Base-by-base conservation (phyloP, 1,140 invertebrate genomes). In the Drosophila sucinea region DNA sequence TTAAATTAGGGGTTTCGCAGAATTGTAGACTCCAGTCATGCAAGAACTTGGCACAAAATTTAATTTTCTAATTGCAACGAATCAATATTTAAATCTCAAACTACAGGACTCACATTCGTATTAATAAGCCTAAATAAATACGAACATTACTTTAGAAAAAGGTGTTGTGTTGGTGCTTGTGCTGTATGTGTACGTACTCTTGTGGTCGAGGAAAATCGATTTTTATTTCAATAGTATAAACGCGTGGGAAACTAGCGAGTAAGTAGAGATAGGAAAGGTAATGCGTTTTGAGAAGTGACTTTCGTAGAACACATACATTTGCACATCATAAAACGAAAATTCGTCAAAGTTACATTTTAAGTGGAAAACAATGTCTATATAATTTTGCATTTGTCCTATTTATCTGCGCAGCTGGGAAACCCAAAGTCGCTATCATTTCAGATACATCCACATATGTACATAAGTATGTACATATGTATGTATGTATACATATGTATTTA, bases 141-240 rank as follows among this genome's bases (percentile, higher is more conserved):
- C n/a, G 27, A 11, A 30, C 32, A 3, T 5, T 41, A 11, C 11
- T 38, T 40, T 35, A 41, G 40, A 11, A 44, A n/a, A 30, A 61
- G 27, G 25, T 41, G 25, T 41, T 44, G 40, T 38, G 35, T 44
- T 61, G 38, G 38, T 27, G 10, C 8, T 60, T 60, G 60, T 33
- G 23, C 17, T 60, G 10, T 35, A 40, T 30, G 40, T 27, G 38
- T 30, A 38, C 17, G 38, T 61, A 40, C 33, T 29, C 44, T 40
- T 44, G 60, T 44, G 38, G 38, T 30, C 44, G 38, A 61, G 38
- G 60, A 61, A 61, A 61, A 61, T 61, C 60, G 60, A 61, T 60
- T 60, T 60, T 60, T 17, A 60, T 61, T 41, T 44, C 60, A 61
- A 61, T 61, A 61, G 60, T 61, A 44, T 4, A 61, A 63, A 27